These are phyloP conservation scores for Drosophila cyrtoloma DNA, from an alignment of 2,888 invertebrate genomes.

Conservation along the genomic window DNA sequence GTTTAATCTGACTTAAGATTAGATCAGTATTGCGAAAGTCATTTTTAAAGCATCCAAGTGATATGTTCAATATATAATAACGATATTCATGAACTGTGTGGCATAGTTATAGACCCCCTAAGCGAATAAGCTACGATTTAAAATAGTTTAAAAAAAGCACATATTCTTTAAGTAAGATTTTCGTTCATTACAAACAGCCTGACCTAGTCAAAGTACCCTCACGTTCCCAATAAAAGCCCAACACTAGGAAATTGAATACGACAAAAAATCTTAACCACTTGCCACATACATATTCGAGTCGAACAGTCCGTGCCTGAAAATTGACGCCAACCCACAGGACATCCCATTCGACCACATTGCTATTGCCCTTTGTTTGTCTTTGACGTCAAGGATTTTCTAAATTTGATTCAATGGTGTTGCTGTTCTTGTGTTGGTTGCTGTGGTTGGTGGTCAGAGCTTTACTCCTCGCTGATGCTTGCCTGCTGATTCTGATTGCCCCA, in stretches of 20 bases:
- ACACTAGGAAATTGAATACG: conserved; percentile 76
- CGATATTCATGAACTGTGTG: background rate
- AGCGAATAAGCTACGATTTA: background rate
- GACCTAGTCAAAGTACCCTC: conserved; percentile 37
- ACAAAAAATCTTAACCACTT: conserved; percentile 80
- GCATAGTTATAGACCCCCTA: background rate
- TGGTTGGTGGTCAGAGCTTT: conserved; percentile 15
- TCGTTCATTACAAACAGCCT: background rate
- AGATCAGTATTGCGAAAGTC: background rate
- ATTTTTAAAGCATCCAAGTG: background rate
- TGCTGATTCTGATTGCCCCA: conserved; percentile 72
- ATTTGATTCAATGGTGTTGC: conserved; percentile 66
- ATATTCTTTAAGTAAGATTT: background rate
- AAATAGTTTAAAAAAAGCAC: too few relatives aligned
- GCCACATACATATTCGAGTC: conserved; percentile 53
- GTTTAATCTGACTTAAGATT: background rate
- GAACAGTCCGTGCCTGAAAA: conserved; percentile 33
- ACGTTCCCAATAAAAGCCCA: conserved; percentile 30
- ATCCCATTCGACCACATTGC: conserved; percentile 35
- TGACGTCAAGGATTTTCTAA: conserved; percentile 75
- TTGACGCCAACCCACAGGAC: conserved; percentile 50
- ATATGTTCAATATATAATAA: background rate
- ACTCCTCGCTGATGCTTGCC: conserved; percentile 40
- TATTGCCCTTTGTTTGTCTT: conserved; percentile 63
- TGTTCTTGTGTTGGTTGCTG: conserved; percentile 29